Conservation (phyloP, 2,797 vertebrate species). For the Synanceia verrucosa region DNA sequence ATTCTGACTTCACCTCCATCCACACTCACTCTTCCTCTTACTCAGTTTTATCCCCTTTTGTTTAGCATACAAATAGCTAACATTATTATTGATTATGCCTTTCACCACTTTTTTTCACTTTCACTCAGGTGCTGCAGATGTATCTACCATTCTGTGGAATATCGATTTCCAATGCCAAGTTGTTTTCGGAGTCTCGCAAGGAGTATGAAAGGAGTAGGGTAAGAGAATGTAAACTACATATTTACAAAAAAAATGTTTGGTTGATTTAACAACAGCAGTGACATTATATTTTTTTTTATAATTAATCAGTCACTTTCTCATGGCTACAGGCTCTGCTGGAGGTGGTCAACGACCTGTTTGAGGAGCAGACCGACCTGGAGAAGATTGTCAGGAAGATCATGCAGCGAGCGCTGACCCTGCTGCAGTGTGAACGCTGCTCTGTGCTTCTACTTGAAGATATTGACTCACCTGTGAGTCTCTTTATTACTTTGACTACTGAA, state of each 20-base stretch:
- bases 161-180: conserved; percentile 83
- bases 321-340: conserved; percentile 90
- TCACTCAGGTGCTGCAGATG: conserved; percentile 83
- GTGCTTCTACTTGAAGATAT: conserved; percentile 97
- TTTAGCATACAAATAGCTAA: conserved; percentile 20
- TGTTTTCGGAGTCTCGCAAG: conserved; percentile 85
- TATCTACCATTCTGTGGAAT: conserved; percentile 84
- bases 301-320: neutral
- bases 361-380: conserved; percentile 98
- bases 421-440: conserved; percentile 97
- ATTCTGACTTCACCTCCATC: neutral
- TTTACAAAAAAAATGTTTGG: neutral
- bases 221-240: conserved; percentile 49
- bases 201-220: conserved; percentile 85
- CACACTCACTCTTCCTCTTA: neutral
- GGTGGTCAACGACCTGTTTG: conserved; percentile 98
- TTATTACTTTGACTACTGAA: no score
- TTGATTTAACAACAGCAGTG: neutral
- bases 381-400: conserved; percentile 99
- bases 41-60: neutral
- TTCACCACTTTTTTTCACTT: conserved; percentile 5
- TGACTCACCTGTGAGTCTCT: conserved; percentile 89
- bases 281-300: neutral
- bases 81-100: neutral
- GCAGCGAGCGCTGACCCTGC: conserved; percentile 95